phyloP scores from a whole-genome alignment of 2,888 invertebrate species.

The Cybosia mesomella region DNA sequence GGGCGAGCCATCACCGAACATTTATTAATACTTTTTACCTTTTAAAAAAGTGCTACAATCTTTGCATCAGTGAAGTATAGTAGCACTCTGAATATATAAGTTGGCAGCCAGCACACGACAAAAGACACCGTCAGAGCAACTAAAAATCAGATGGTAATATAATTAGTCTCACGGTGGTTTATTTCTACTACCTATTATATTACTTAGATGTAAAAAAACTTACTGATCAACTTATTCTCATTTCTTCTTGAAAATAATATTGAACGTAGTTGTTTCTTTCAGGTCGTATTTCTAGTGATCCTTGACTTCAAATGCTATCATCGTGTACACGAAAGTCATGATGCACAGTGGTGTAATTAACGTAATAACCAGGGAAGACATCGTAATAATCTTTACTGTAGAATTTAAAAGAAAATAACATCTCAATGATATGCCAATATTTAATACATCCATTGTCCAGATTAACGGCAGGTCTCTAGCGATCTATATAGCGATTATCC shows the following conservation, averaged over 20 bases:
- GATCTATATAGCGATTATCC: conserved; percentile 52
- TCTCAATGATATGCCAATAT: conserved; percentile 32
- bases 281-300: conserved; percentile 38
- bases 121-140: conserved; percentile 79
- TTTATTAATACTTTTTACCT: conserved; percentile 48
- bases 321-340: conserved; percentile 52
- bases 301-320: conserved; percentile 54
- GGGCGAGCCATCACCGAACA: neutral
- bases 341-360: conserved; percentile 53
- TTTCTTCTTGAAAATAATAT: conserved; percentile 50
- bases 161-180: neutral
- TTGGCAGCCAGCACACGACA: conserved; percentile 77
- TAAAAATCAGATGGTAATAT: conserved; percentile 59
- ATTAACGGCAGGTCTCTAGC: conserved; percentile 45
- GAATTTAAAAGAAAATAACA: conserved; percentile 37
- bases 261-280: conserved; percentile 37
- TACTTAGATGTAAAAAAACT: conserved; percentile 17
- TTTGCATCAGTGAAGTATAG: conserved; percentile 59
- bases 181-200: neutral
- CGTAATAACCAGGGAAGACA: conserved; percentile 37
- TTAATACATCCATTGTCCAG: conserved; percentile 42
- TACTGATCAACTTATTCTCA: conserved; percentile 56
- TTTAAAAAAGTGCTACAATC: conserved; percentile 52
- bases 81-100: conserved; percentile 63
- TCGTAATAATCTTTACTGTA: conserved; percentile 33